Evolutionary conservation across 1,140 invertebrate genomes (phyloP).

Genomic region (Mylabris phalerata): DNA sequence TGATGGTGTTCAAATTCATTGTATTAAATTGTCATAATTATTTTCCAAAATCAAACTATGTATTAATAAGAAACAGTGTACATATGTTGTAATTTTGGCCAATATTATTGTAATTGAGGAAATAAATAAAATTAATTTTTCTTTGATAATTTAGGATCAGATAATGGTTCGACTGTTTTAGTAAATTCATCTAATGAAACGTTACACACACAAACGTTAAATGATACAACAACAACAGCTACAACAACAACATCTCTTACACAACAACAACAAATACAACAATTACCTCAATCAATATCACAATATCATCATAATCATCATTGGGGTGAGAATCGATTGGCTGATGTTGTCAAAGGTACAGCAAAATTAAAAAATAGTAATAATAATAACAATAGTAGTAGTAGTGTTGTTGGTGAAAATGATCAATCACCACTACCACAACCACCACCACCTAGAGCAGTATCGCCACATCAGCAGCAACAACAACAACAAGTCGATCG

Average conservation of each 20-base stretch:
- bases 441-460: conserved; percentile 22
- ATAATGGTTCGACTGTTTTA: conserved; percentile 20
- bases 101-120: too few species aligned
- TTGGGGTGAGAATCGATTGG: conserved; percentile 53
- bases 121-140: not conserved
- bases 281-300: too few species aligned
- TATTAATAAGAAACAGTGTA: not conserved
- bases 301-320: not conserved
- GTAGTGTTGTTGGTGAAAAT: conserved; percentile 6
- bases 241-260: too few species aligned
- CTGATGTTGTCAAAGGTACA: conserved; percentile 75
- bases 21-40: too few species aligned
- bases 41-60: not conserved
- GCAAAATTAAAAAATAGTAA: conserved; percentile 46
- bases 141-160: conserved; percentile 10
- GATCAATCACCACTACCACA: not conserved
- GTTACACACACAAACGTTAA: not conserved
- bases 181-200: not conserved
- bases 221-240: not conserved
- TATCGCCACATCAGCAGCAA: conserved; percentile 24
- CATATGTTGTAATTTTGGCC: too few species aligned
- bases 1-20: too few species aligned
- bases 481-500: not conserved
- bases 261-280: not conserved
- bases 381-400: conserved; percentile 1